Base-by-base conservation (phyloP, 2,888 invertebrate species). In the Hirtodrosophila trivittata region DNA sequence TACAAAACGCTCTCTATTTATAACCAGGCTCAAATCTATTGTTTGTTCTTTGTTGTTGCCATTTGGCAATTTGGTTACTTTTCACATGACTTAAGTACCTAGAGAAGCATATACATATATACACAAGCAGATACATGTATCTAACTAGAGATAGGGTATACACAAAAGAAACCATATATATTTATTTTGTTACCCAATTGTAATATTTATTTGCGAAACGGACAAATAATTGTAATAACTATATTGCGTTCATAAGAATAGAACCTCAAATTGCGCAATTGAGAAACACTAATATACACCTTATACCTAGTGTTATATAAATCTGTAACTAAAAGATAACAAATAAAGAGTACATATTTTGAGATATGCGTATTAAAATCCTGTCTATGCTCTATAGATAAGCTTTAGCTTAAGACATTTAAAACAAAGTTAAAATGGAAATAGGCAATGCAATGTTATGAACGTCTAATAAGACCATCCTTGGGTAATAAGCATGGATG, bases 311-410 rank as follows among this genome's bases (percentile, higher is more conserved):
- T 32, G 39, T 46, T 60, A 59, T 38, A 41, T 50, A 51, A 52
- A 59, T 47, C 39, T 76, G 58, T 67, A 78, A 75, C 68, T 64
- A 69, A 83, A 38, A 35, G 28, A 52, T 26, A 55, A 59, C 58
- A 55, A 84, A 84, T 64, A 81, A 81, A 78, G 75, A 85, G 41
- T 58, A 66, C 63, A 77, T 78, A 78, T 78, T 78, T 78, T 85
- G 82, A 75, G 78, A 78, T 77, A 85, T 72, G 71, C 82, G 66
- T 78, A 78, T 77, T 77, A 64, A 46, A 65, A 37, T 9, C 2
- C 35, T 9, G 18, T 13, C 28, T 33, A 10, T 5, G 13, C 18
- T 21, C 18, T 21, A 21, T 21, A 3, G 5, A 3, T 21, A 21
- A 21, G n/a, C n/a, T n/a, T n/a, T n/a, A n/a, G n/a, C n/a, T n/a